Base-by-base conservation (phyloP, 2,888 invertebrate species). In the Carcina quercana region DNA sequence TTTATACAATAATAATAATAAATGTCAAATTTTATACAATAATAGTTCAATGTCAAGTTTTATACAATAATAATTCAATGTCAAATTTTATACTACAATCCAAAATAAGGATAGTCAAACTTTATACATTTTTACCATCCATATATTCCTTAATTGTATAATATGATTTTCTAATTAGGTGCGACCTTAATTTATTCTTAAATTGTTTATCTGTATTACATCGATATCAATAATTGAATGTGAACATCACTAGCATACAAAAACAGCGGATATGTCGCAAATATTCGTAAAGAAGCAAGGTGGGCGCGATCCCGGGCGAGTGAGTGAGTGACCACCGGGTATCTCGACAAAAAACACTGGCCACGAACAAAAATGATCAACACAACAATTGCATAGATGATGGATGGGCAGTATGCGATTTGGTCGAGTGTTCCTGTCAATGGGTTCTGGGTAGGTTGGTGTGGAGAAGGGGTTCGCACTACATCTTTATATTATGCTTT, bases 281-380 rank as follows among this genome's bases (percentile, higher is more conserved):
- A 62, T 53, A 53, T 50, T 55, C 45, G 39, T 41, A 44, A 47
- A 50, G 35, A 42, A 53, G 54, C 64, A 69, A 70, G 71, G 71
- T 72, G 74, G 55, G 59, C 50, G 47, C 27, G 42, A 47, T 49
- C 32, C n/a, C n/a, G n/a, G n/a, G n/a, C n/a, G n/a, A n/a, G n/a
- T n/a, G n/a, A n/a, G n/a, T n/a, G 36, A 62, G 47, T 79, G 80
- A 79, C 80, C 79, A 78, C 75, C 78, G 78, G 72, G 75, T 65
- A 55, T 45, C 50, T 50, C 39, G 39, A 26, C 28, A 39, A 43
- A 49, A 58, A 63, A 64, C 61, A 56, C 56, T n/a, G 50, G 42
- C 35, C 21, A 47, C 47, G 50, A 43, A 34, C 39, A 54, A 45
- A 55, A 54, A 59, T n/a, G 45, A 43, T 56, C 54, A 46, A 54